These are phyloP conservation scores for Mylabris phalerata DNA, from an alignment of 1,140 invertebrate genomes.

Conservation along the genomic window DNA sequence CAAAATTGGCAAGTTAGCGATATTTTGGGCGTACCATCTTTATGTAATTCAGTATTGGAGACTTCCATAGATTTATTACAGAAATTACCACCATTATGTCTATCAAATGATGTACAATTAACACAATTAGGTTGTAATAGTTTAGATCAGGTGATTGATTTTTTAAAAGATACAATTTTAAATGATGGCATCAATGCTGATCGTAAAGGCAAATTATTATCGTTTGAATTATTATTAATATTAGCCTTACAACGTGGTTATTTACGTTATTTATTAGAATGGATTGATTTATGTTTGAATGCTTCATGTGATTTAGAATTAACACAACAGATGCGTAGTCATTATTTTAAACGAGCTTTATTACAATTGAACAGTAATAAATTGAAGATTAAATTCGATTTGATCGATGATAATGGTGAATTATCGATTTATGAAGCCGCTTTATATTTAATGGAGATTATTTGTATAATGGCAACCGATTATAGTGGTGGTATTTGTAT, in stretches of 20 bases:
- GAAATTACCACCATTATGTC: slow-evolving; percentile 52
- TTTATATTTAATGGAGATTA: slow-evolving; percentile 49
- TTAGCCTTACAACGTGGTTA: slow-evolving; percentile 57
- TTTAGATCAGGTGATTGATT: slow-evolving; percentile 49
- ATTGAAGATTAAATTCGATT: slow-evolving; percentile 1
- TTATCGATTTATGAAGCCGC: slow-evolving; percentile 48
- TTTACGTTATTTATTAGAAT: slow-evolving; percentile 56
- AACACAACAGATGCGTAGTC: slow-evolving; percentile 5
- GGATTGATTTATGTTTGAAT: slow-evolving; percentile 56
- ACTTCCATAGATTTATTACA: slow-evolving; percentile 53
- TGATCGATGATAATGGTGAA: slow-evolving; percentile 21
- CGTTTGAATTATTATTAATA: slow-evolving; percentile 52
- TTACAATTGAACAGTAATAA: slow-evolving; percentile 29
- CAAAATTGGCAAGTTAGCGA: slow-evolving; percentile 52
- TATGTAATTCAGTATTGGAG: slow-evolving; percentile 54
- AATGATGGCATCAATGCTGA: slow-evolving; percentile 47
- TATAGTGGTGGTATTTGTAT: slow-evolving; percentile 28
- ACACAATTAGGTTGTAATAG: slow-evolving; percentile 50
- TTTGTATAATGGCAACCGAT: slow-evolving; percentile 40
- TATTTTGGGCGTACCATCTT: slow-evolving; percentile 37
- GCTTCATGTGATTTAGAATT: slow-evolving; percentile 27
- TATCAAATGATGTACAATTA: slow-evolving; percentile 55
- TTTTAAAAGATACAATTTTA: slow-evolving; percentile 50
- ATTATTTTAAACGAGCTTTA: slow-evolving; percentile 25
- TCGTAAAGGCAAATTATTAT: slow-evolving; percentile 45